Base-by-base conservation (phyloP, 2,797 vertebrate species). In the Paratrypauchen microcephalus region DNA sequence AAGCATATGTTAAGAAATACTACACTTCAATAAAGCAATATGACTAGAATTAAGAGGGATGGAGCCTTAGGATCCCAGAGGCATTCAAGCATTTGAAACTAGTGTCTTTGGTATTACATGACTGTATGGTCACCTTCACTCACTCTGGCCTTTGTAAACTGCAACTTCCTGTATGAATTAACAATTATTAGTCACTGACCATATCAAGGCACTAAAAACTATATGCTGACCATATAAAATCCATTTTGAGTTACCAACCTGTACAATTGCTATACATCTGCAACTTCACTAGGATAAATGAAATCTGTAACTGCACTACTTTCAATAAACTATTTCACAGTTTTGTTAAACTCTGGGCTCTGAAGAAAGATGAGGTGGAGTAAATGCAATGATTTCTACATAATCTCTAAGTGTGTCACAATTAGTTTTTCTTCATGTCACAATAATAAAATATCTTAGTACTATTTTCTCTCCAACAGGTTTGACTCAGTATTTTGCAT, bases 11-110 rank as follows among this genome's bases (percentile, higher is more conserved):
- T 94, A 93, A 94, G 92, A 93, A 92, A 94, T 89, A 77, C 85
- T 88, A 86, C 78, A 85, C 91, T 92, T 93, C 92, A 91, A 91
- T 91, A 79, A 81, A 80, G 86, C 91, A 84, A 93, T 94, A 93
- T 94, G 91, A 93, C 93, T 93, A 91, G 92, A 94, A 96, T 96
- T 96, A 96, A 89, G 86, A 93, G 90, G 90, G 91, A 92, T 87
- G 87, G 86, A 92, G 92, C 71, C 47, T 72, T 66, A 69, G 74
- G 86, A 70, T 83, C 74, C 82, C 32, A 71, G 82, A 85, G 84
- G 71, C 92, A 85, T 79, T 90, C 93, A 91, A 93, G 88, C 88
- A 79, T 81, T 48, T 76, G 77, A 88, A 83, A 82, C 73, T 77
- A 83, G 89, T 88, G 89, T 85, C 72, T 68, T 82, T 92, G 88